A percentile compares a stretch with the other conserved stretches of the same genome.
Conservation (phyloP, 1,140 invertebrate species). For the Pygmarrhopalites habei region DNA sequence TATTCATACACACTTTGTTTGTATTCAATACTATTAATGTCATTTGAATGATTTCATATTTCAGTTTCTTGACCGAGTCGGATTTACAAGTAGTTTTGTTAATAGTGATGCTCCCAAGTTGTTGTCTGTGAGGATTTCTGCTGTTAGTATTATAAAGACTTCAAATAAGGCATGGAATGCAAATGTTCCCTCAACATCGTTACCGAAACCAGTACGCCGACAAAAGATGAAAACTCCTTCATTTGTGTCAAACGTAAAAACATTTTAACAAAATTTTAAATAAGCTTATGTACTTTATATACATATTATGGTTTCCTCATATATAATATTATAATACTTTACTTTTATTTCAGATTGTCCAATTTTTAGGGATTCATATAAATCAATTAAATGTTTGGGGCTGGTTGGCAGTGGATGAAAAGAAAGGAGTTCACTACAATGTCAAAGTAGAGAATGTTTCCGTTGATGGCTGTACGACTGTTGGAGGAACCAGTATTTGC, state of each 20-base stretch:
- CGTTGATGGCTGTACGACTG: slow-evolving; percentile 35
- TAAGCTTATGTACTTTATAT: slow-evolving; percentile 18
- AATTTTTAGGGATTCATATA: slow-evolving; percentile 38
- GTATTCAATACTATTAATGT: neutral
- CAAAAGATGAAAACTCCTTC: slow-evolving; percentile 54
- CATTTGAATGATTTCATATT: slow-evolving; percentile 38
- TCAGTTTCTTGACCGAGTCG: slow-evolving; percentile 77
- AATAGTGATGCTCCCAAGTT: slow-evolving; percentile 83
- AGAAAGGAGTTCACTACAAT: slow-evolving; percentile 33
- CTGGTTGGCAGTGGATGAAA: slow-evolving; percentile 30
- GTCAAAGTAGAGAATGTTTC: slow-evolving; percentile 24
- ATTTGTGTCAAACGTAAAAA: slow-evolving; percentile 31
- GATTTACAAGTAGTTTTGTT: slow-evolving; percentile 78
- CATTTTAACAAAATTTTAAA: too few relatives aligned
- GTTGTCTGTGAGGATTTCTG: slow-evolving; percentile 70
- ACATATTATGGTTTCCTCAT: neutral
- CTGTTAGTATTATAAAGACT: slow-evolving; percentile 77
- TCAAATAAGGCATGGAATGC: slow-evolving; percentile 48
- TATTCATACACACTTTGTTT: neutral
- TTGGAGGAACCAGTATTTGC: slow-evolving; percentile 30
- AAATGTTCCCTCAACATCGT: slow-evolving; percentile 31
- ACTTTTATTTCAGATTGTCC: too few relatives aligned
- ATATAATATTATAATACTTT: slow-evolving; percentile 9
- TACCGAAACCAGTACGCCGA: slow-evolving; percentile 41
- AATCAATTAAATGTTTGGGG: slow-evolving; percentile 31